Evolutionary conservation across 2,797 vertebrate species (phyloP).

Genomic region (Selene dorsalis): DNA sequence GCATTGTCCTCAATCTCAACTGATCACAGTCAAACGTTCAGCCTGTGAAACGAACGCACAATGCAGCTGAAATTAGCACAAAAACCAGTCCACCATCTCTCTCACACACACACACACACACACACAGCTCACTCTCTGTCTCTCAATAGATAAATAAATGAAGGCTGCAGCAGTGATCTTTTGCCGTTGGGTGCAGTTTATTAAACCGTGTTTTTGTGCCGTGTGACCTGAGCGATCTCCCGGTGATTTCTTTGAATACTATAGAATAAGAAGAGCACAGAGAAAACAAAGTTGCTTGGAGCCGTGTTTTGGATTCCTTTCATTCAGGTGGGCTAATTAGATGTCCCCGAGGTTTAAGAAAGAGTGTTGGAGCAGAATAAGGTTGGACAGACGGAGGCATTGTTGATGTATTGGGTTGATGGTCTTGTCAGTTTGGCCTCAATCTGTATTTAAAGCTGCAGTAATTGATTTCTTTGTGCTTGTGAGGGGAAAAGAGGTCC

Average conservation of each 20-base stretch:
- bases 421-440: neutral
- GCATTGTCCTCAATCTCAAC: constrained; percentile 19
- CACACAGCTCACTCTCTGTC: neutral
- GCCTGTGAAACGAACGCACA: constrained; percentile 25
- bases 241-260: constrained; percentile 4
- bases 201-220: constrained; percentile 38
- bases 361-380: neutral
- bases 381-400: constrained; percentile 8
- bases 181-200: constrained; percentile 38
- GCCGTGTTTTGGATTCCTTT: constrained; percentile 16
- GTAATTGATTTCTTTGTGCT: constrained; percentile 7
- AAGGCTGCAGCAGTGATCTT: constrained; percentile 33
- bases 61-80: constrained; percentile 44
- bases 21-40: constrained; percentile 50
- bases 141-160: constrained; percentile 30
- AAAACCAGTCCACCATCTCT: constrained; percentile 6
- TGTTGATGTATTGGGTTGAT: constrained; percentile 15
- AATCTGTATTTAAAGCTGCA: neutral
- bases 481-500: neutral
- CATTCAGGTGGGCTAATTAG: constrained; percentile 28
- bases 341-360: neutral
- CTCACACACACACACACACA: neutral
- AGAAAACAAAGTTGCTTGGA: constrained; percentile 9
- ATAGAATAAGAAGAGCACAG: constrained; percentile 8
- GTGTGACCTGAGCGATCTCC: constrained; percentile 12